Evolutionary conservation across 1,140 invertebrate genomes (phyloP), one percentile per base, ranked within the genome.

Genomic region (Protaetia brevitarsis): DNA sequence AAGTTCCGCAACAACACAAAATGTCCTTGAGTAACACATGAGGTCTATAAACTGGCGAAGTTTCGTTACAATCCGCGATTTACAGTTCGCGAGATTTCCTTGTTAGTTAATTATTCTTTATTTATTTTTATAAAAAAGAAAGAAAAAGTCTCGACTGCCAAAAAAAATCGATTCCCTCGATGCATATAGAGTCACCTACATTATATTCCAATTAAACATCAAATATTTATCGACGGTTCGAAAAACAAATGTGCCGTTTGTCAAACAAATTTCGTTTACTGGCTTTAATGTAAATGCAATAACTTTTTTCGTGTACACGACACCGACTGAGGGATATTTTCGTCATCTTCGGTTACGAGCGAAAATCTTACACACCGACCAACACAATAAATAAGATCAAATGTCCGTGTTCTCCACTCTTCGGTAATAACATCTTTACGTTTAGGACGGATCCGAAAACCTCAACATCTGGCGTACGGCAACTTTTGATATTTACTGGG

Each of bases 401-500:
- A 51, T 51, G 41, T 51, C 41, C 41, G 41, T 51, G 41, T 23
- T 51, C 16, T 51, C 19, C 19, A 10, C 41, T n/a, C n/a, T n/a
- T 16, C 26, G 16, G 41, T 51, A 51, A 51, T 41, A 41, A 41
- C 37, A 41, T 41, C 37, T 41, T 41, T 41, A 41, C 41, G 41
- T 51, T 51, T 51, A 5, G 19, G 41, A 51, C 41, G 41, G 41
- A 51, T 51, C 41, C 41, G 19, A 51, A 51, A 51, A 51, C 41
- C 41, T 51, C 41, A 51, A 51, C 41, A 51, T 51, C 41, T 51
- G 41, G 41, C 41, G 16, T 51, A 51, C 41, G 41, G 41, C 16
- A 51, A 51, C 41, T 51, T 51, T 51, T 51, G 41, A 51, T 51
- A 51, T 51, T 51, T 51, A 51, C 41, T 23, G 41, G 41, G 41